Conservation (phyloP, 2,888 invertebrate species). For the Mactromeris polynyma region DNA sequence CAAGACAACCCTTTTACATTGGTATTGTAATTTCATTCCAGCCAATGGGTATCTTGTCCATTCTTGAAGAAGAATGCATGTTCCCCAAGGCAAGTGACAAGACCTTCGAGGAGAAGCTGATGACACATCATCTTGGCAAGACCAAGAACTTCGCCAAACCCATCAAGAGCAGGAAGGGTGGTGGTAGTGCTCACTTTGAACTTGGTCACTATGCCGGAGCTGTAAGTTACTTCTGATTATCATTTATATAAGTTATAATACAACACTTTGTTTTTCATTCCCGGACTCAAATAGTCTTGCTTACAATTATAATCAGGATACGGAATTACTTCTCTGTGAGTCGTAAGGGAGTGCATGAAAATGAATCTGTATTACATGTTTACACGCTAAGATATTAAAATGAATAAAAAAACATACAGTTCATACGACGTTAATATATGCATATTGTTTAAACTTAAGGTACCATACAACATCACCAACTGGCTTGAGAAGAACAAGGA, state of each 20-base stretch:
- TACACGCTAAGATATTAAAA: no score
- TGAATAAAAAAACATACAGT: no score
- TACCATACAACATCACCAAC: slow-evolving; percentile 99
- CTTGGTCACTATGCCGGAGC: slow-evolving; percentile 99
- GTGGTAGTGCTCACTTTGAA: slow-evolving; percentile 98
- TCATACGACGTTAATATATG: no score
- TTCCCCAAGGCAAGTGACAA: slow-evolving; percentile 99
- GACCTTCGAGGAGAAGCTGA: slow-evolving; percentile 99
- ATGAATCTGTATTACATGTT: not conserved
- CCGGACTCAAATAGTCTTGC: no score
- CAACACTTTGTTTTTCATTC: no score
- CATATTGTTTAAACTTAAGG: slow-evolving; percentile 88
- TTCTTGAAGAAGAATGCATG: slow-evolving; percentile 99
- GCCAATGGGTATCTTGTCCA: slow-evolving; percentile 99
- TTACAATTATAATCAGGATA: no score
- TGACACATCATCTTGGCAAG: slow-evolving; percentile 99
- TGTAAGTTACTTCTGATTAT: slow-evolving; percentile 90
- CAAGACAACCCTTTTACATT: no score
- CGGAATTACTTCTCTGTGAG: no score
- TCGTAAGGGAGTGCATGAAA: no score
- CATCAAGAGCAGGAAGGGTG: slow-evolving; percentile 95
- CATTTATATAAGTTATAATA: no score
- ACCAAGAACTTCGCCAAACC: slow-evolving; percentile 85
- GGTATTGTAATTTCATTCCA: slow-evolving; percentile 87
- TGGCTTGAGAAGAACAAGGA: slow-evolving; percentile 99